Conservation (phyloP, 2,113 vertebrate species). For the Anarhynchus alexandrinus region DNA sequence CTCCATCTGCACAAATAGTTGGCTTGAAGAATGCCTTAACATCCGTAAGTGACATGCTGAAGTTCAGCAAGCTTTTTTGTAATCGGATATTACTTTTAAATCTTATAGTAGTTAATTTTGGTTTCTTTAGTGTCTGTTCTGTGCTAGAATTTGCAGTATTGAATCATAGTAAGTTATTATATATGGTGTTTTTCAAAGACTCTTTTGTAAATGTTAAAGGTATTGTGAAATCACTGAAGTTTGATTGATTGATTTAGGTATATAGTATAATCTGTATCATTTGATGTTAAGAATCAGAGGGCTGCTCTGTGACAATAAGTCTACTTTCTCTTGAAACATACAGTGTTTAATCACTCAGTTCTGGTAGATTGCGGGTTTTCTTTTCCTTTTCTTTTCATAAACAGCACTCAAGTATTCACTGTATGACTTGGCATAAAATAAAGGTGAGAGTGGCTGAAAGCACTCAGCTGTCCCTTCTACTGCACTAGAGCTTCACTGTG, state of each 20-base stretch:
- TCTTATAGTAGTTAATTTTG: neutral
- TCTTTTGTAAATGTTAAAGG: neutral
- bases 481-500: neutral
- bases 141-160: constrained; percentile 3
- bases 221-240: neutral
- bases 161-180: neutral
- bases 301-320: neutral
- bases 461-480: neutral
- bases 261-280: neutral
- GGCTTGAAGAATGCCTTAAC: constrained; percentile 90
- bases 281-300: neutral
- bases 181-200: neutral
- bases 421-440: neutral
- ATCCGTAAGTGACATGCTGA: constrained; percentile 77
- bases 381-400: neutral
- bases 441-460: neutral
- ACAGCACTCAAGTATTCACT: neutral
- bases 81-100: neutral
- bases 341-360: neutral
- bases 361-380: neutral
- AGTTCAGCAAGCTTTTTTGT: neutral
- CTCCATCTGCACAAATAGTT: constrained; percentile 86
- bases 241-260: neutral
- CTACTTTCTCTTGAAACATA: neutral
- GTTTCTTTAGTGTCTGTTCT: neutral